Evolutionary conservation across 2,888 invertebrate species (phyloP), one percentile per base, ranked within the genome.

Genomic region (Campoplex nolae): DNA sequence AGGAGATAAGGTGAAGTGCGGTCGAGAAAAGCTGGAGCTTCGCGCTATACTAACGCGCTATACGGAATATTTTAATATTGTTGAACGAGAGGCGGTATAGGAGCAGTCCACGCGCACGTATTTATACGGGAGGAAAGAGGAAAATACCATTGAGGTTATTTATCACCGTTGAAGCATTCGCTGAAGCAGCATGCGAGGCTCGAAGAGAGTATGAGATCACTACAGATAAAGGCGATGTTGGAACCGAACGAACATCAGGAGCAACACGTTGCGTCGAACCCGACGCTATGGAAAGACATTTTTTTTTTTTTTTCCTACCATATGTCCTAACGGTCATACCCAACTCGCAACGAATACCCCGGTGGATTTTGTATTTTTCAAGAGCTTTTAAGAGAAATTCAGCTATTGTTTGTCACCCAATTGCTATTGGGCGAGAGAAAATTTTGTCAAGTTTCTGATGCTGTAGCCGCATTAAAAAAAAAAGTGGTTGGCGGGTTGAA

Each of bases 71-170:
- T 58, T 48, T 73, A 80, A 80, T 54, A 65, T 42, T 68, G 68
- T 78, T 62, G 51, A 23, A 35, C 11, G 58, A 71, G 35, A 79
- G 48, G 68, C 6, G 38, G 6, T 6, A 38, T 68, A 79, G 58
- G 79, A 70, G 23, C 23, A 23, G 79, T 35, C 48, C 38, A 73
- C 45, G 28, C 54, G 35, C 13, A 32, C 16, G n/a, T 28, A 65
- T 68, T 45, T 42, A 51, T 23, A 38, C 48, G 51, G 13, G 65
- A 65, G 68, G 13, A 23, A 81, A 62, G 84, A 79, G 70, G 58
- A 83, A 85, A 87, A 83, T 87, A 83, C 79, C 82, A 87, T 85
- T 85, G 83, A 70, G 67, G 83, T 87, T 85, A 87, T 87, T 87
- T 87, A 87, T 87, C 85, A 58, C 79, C 85, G 65, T 62, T 68